A percentile compares a stretch with the other conserved stretches of the same genome.
Conservation (phyloP, 2,888 invertebrate species). For the Empis stercorea region DNA sequence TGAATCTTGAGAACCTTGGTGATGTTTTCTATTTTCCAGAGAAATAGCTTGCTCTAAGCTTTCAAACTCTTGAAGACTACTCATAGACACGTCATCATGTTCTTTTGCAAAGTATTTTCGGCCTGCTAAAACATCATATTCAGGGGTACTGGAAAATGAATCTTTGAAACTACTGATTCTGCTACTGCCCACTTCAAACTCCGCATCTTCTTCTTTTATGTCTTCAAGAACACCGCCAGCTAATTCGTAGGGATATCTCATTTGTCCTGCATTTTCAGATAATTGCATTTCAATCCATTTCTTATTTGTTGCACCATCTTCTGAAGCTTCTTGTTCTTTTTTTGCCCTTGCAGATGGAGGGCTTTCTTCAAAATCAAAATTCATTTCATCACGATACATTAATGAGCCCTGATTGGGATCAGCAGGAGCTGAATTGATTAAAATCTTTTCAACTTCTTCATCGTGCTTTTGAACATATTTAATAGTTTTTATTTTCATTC, state of each 20-base stretch:
- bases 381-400: conserved; percentile 44
- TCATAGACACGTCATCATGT: conserved; percentile 83
- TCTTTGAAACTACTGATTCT: conserved; percentile 66
- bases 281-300: conserved; percentile 86
- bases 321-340: conserved; percentile 47
- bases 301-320: conserved; percentile 59
- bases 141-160: conserved; percentile 83
- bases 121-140: conserved; percentile 75
- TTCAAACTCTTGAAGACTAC: conserved; percentile 90
- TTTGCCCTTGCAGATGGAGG: conserved; percentile 37
- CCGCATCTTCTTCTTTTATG: conserved; percentile 86
- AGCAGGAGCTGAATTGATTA: conserved; percentile 55
- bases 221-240: conserved; percentile 77
- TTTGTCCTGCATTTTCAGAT: conserved; percentile 42
- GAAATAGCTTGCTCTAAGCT: conserved; percentile 74
- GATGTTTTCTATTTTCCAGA: conserved; percentile 59
- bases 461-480: conserved; percentile 49
- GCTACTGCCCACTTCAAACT: conserved; percentile 69
- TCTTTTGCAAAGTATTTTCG: conserved; percentile 73
- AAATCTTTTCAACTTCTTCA: conserved; percentile 55
- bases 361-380: conserved; percentile 58
- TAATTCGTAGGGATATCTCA: conserved; percentile 63
- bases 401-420: conserved; percentile 46
- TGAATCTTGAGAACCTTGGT: conserved; percentile 76
- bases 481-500: conserved; percentile 50